Evolutionary conservation across 1,140 invertebrate species (phyloP).

Genomic region (Oppia nitens): DNA sequence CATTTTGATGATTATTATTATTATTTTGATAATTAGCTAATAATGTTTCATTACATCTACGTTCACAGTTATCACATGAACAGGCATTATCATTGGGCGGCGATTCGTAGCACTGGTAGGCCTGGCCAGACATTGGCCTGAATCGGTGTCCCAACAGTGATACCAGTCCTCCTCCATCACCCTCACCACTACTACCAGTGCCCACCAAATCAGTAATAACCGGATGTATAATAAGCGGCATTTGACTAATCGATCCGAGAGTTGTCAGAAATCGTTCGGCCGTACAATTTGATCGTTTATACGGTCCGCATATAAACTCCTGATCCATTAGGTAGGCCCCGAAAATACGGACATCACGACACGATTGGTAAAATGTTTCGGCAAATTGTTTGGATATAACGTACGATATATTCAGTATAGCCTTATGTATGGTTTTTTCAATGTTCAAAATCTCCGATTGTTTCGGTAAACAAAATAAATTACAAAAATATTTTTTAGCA

Average conservation of each 20-base stretch:
- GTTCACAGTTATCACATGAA: conserved; percentile 12
- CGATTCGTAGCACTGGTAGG: conserved; percentile 11
- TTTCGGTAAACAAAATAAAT: conserved; percentile 10
- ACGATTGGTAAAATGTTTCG: conserved; percentile 5
- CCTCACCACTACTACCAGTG: neutral
- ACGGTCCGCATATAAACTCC: conserved; percentile 1
- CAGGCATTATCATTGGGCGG: conserved; percentile 6
- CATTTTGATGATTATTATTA: too few relatives aligned
- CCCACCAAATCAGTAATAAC: neutral
- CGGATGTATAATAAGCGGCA: conserved; percentile 4
- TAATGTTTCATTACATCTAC: neutral
- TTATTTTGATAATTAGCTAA: too few relatives aligned
- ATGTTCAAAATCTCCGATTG: conserved; percentile 4
- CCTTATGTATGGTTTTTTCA: neutral
- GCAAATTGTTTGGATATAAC: conserved; percentile 10
- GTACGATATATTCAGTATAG: conserved; percentile 4
- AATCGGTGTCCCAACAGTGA: neutral
- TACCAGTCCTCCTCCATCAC: neutral
- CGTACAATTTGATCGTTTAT: neutral
- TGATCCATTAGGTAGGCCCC: conserved; percentile 10
- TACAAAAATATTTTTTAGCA: conserved; percentile 11
- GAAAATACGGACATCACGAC: conserved; percentile 7
- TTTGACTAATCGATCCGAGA: neutral
- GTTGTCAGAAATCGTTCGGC: neutral
- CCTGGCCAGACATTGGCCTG: neutral